Percentiles rank a stretch among this genome's conserved stretches.
These are phyloP conservation scores for Apamea epomidion DNA, from an alignment of 2,888 invertebrate species.

Conservation along the genomic window DNA sequence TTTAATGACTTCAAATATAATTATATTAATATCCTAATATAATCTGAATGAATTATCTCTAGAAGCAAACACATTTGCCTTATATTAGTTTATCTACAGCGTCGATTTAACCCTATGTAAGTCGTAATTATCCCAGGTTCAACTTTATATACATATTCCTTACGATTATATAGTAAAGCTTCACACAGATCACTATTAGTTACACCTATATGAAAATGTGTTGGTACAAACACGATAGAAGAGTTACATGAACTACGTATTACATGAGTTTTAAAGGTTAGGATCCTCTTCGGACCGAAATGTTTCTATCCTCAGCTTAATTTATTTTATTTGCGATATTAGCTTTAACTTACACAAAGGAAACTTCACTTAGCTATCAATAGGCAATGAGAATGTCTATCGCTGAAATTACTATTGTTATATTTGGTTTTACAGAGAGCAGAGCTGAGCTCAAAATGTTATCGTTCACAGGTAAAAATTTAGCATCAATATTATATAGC, in stretches of 20 bases:
- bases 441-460: not conserved
- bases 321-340: slow-evolving; percentile 1
- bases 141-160: slow-evolving; percentile 85
- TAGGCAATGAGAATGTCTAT: not conserved
- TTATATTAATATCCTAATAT: slow-evolving; percentile 45
- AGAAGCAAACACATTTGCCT: slow-evolving; percentile 68
- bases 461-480: not conserved
- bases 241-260: slow-evolving; percentile 41
- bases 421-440: not conserved
- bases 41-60: slow-evolving; percentile 61
- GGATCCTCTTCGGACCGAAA: slow-evolving; percentile 4
- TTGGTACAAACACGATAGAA: slow-evolving; percentile 48
- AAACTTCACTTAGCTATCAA: not conserved
- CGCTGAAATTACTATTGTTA: not conserved
- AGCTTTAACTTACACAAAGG: not conserved
- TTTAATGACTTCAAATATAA: slow-evolving; percentile 33
- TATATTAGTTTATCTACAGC: slow-evolving; percentile 72
- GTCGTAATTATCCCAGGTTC: slow-evolving; percentile 90
- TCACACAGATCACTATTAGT: slow-evolving; percentile 81
- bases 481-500: slow-evolving; percentile 2
- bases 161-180: slow-evolving; percentile 85
- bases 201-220: slow-evolving; percentile 66
- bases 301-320: slow-evolving; percentile 12
- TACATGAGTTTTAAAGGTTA: slow-evolving; percentile 49
- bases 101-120: slow-evolving; percentile 85